Evolutionary conservation across 1,140 invertebrate species (phyloP), one percentile per base, ranked within the genome.

Genomic region (Tyrophagus putrescentiae): DNA sequence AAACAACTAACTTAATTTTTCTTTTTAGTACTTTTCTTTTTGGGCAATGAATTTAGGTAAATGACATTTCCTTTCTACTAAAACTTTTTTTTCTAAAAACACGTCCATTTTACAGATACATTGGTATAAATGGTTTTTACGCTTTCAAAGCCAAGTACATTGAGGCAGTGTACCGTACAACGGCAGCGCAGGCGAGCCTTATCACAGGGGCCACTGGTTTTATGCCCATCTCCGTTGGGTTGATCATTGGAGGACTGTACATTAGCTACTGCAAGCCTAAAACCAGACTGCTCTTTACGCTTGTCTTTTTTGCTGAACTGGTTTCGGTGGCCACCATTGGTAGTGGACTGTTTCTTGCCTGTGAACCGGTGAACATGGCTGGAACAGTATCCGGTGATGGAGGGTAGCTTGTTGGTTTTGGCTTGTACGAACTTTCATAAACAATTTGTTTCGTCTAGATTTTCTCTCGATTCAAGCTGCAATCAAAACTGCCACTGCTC

Each of bases 131-230:
- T 70, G 82, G 82, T 0, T 84, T 82, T 64, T 82, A 80, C 78
- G 82, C 82, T 11, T 85, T 84, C 64, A 76, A 82, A 68, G 82
- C 82, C 0, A 84, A 84, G 68, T 84, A 84, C 60, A 81, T 84
- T 54, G 82, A 84, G 70, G 80, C 79, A 0, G 81, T 83, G 67
- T 85, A 83, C 66, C 76, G 79, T 61, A 79, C 82, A 65, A 82
- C 82, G 11, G 80, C 82, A 1, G 80, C 81, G 1, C 76, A 76
- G 0, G 81, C 82, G 1, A 80, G 79, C 57, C 32, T 67, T 3
- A 62, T 62, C 48, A 54, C 59, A 65, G 67, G 67, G 1, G 23
- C 56, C 5, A 80, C 83, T 4, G 81, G 83, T 3, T 70, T 86
- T 25, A 72, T 82, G 3, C 83, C 82, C 69, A 82, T 81, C n/a